Conservation (phyloP, 2,797 vertebrate species). For the Mormyrops boulengeri region DNA sequence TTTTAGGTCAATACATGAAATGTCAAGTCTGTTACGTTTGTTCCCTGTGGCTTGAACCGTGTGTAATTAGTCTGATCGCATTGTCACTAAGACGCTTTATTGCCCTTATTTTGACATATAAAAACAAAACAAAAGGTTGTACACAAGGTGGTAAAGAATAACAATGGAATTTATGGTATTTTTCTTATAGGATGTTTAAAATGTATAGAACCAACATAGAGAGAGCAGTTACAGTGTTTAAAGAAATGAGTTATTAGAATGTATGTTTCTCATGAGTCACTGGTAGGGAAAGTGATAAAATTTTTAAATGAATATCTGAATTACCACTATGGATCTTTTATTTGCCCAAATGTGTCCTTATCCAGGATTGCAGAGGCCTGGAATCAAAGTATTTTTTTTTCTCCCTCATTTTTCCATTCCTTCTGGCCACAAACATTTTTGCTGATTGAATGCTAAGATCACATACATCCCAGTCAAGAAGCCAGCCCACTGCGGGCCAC, state of each 20-base stretch:
- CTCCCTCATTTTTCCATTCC: neutral
- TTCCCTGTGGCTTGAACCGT: no score
- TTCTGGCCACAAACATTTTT: neutral
- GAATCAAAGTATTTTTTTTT: neutral
- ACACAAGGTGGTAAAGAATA: neutral
- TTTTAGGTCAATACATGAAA: neutral
- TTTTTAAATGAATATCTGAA: neutral
- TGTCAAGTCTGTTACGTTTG: neutral
- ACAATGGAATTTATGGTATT: neutral
- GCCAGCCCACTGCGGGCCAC: neutral
- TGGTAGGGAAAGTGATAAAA: neutral
- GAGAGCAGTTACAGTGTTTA: neutral
- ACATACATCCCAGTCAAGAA: neutral
- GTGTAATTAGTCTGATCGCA: neutral
- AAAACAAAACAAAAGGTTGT: neutral
- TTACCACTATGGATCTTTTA: neutral
- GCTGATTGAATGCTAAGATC: neutral
- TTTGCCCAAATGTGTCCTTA: neutral
- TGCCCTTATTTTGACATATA: neutral
- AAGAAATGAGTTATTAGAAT: neutral
- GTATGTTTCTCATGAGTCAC: neutral
- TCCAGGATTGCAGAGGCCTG: neutral
- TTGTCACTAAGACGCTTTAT: neutral
- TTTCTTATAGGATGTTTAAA: neutral
- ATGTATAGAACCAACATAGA: neutral